These are phyloP conservation scores for Tenebrio molitor DNA, from an alignment of 1,140 invertebrate genomes.

Conservation along the genomic window DNA sequence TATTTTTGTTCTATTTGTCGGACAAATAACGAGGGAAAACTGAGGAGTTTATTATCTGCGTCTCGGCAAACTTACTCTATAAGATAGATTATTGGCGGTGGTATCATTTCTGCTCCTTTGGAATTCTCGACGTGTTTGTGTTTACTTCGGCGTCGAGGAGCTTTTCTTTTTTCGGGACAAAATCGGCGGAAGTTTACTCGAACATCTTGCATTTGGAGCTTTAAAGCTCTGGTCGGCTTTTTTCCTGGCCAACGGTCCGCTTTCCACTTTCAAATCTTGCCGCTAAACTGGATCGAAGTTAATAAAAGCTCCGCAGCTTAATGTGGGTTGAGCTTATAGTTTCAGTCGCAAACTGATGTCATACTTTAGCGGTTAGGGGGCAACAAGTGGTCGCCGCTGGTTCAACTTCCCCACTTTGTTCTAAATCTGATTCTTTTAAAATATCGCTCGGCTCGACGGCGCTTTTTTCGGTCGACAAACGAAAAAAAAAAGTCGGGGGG, in stretches of 20 bases:
- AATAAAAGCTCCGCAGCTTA: slow-evolving; percentile 31
- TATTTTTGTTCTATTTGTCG: no score
- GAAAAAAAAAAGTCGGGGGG: not conserved
- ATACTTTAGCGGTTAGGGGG: slow-evolving; percentile 38
- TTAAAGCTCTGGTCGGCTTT: no score
- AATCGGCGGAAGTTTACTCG: no score
- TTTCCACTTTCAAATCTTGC: not conserved
- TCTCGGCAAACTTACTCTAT: no score
- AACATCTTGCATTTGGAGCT: no score
- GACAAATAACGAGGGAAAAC: no score
- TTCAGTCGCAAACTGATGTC: slow-evolving; percentile 39
- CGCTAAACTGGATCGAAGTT: slow-evolving; percentile 17
- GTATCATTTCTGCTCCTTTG: no score
- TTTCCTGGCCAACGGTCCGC: not conserved
- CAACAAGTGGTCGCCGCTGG: slow-evolving; percentile 30
- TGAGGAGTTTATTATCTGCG: no score
- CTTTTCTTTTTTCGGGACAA: no score
- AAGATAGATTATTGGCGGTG: no score
- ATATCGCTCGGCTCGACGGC: slow-evolving; percentile 1
- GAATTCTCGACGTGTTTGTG: no score
- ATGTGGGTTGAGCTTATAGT: slow-evolving; percentile 33
- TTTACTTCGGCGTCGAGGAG: no score
- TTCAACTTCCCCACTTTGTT: slow-evolving; percentile 29
- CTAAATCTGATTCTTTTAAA: slow-evolving; percentile 31
- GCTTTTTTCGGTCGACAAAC: not conserved